Evolutionary conservation across 2,888 invertebrate species (phyloP).

Genomic region (Cosmia pyralina): DNA sequence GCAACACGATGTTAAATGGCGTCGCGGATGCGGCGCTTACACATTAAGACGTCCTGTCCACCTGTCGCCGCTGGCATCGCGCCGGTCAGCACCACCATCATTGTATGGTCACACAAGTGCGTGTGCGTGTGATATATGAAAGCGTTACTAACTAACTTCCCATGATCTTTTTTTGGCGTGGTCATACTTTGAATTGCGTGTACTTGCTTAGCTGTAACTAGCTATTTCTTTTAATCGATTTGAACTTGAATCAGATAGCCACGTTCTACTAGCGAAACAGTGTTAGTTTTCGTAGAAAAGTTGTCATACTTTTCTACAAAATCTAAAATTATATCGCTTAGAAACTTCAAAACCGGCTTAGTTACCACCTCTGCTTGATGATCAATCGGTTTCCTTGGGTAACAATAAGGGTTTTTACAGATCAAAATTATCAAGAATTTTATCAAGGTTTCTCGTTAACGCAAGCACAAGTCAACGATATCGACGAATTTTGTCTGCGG

Average conservation of each 20-base stretch:
- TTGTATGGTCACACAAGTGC: slow-evolving; percentile 26
- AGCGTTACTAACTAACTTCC: slow-evolving; percentile 49
- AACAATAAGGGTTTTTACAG: slow-evolving; percentile 2
- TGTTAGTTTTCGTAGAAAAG: background rate
- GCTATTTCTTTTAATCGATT: slow-evolving; percentile 16
- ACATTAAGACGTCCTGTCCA: slow-evolving; percentile 23
- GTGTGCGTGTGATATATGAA: slow-evolving; percentile 55
- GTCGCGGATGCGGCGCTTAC: slow-evolving; percentile 29
- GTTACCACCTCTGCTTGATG: slow-evolving; percentile 4
- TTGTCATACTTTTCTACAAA: background rate
- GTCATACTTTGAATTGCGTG: slow-evolving; percentile 23
- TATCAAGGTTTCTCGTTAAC: slow-evolving; percentile 43
- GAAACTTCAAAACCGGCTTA: background rate
- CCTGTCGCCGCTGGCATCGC: slow-evolving; percentile 15
- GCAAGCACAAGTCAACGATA: slow-evolving; percentile 28
- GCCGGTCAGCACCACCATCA: slow-evolving; percentile 19
- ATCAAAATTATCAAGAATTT: slow-evolving; percentile 30
- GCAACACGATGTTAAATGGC: slow-evolving; percentile 54
- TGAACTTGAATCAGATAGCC: slow-evolving; percentile 20
- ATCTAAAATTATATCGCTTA: background rate
- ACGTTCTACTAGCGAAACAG: background rate
- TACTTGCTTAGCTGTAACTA: background rate
- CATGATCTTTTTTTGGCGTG: slow-evolving; percentile 5
- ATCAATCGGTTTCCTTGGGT: slow-evolving; percentile 5
- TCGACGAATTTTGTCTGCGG: slow-evolving; percentile 41